Evolutionary conservation across 1,140 invertebrate genomes (phyloP).

Genomic region (Ceratoteleas bidentatus): DNA sequence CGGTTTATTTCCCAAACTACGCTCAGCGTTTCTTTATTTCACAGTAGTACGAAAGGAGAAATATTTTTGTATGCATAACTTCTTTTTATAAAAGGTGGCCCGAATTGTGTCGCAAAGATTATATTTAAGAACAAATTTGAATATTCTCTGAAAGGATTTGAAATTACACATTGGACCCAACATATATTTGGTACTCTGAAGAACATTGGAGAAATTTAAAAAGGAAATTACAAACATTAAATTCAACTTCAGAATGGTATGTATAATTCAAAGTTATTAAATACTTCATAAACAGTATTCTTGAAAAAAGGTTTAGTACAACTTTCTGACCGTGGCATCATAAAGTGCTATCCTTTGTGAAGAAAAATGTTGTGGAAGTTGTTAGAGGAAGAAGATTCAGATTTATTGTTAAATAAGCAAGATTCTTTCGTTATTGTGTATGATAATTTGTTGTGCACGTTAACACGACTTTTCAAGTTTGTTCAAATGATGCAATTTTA

Average conservation of each 20-base stretch:
- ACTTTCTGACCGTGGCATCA: not conserved
- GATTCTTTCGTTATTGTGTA: not conserved
- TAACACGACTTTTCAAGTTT: conserved; percentile 2
- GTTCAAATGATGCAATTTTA: conserved; percentile 5
- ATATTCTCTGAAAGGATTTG: no score
- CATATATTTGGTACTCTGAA: no score
- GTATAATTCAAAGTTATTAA: no score
- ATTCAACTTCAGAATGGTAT: no score
- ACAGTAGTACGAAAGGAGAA: conserved; percentile 14
- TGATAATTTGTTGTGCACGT: not conserved
- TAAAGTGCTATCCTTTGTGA: not conserved
- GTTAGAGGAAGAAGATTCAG: not conserved
- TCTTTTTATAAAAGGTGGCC: conserved; percentile 32
- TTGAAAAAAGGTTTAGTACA: no score
- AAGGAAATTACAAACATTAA: no score
- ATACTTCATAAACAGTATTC: no score
- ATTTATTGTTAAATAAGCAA: not conserved
- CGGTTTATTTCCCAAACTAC: conserved; percentile 16
- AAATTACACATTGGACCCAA: no score
- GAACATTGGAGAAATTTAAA: no score
- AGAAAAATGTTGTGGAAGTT: not conserved
- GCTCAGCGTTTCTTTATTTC: conserved; percentile 17
- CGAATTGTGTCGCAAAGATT: conserved; percentile 9
- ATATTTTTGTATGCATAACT: conserved; percentile 27
- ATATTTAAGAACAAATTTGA: conserved; percentile 16